Percentiles rank a stretch among this genome's conserved stretches.
Conservation (phyloP, 1,140 invertebrate genomes). For the Vollenhovia emeryi region DNA sequence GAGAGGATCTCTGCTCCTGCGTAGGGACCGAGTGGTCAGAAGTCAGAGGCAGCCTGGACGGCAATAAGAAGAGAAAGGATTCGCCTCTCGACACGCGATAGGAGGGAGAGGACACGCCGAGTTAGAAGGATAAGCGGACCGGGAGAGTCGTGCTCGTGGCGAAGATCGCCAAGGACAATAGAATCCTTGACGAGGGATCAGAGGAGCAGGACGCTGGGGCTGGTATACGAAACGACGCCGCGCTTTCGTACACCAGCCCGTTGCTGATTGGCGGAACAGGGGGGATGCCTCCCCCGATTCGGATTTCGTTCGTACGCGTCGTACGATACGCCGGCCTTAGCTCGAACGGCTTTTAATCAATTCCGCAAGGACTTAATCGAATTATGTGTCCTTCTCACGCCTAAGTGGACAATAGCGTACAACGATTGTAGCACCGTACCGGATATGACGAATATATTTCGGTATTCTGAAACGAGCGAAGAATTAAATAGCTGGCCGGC, state of each 20-base stretch:
- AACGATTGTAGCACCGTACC: background rate
- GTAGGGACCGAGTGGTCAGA: constrained; percentile 25
- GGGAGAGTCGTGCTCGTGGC: constrained; percentile 68
- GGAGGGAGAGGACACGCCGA: constrained; percentile 41
- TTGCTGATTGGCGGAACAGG: constrained; percentile 65
- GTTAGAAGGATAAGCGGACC: constrained; percentile 63
- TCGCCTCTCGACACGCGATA: background rate
- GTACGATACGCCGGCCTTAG: constrained; percentile 69
- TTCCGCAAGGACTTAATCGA: constrained; percentile 7
- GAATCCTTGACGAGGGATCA: constrained; percentile 79
- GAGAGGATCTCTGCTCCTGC: constrained; percentile 68
- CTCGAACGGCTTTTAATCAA: constrained; percentile 57
- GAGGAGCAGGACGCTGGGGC: constrained; percentile 78
- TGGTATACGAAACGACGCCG: constrained; percentile 62
- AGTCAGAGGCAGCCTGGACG: constrained; percentile 47
- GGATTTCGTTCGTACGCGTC: constrained; percentile 55
- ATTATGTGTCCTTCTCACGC: background rate
- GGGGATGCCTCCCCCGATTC: constrained; percentile 70
- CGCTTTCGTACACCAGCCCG: constrained; percentile 56
- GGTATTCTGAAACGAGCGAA: constrained; percentile 24
- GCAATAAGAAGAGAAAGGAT: constrained; percentile 46
- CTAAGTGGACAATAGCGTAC: background rate
- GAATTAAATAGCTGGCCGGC: constrained; percentile 23
- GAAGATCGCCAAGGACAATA: constrained; percentile 80
- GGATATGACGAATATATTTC: constrained; percentile 19